Evolutionary conservation across 1,140 invertebrate genomes (phyloP), one percentile per base, ranked within the genome.

Genomic region (Zelostemma sp.): DNA sequence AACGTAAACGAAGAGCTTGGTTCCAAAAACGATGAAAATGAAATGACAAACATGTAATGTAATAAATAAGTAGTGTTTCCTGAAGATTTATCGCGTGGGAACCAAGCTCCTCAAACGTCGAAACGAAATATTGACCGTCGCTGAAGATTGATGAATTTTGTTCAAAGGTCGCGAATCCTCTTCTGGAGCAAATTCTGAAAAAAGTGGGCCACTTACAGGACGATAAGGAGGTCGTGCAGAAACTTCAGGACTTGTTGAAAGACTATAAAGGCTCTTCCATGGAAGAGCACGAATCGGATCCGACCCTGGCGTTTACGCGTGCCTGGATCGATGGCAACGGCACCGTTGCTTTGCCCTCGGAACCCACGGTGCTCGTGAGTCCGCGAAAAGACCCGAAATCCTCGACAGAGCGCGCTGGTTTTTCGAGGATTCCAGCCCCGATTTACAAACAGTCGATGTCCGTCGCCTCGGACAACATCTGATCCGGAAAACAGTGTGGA

Each of bases 281-380:
- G 6, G 59, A 50, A 1, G 77, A 69, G 8, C 87, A 86, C 11
- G 88, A 91, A 55, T 85, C 87, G 67, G 87, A 86, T 2, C 87
- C 88, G n/a, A 91, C 88, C 25, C 86, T 90, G 60, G 90, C 91
- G 49, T 91, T 91, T 56, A 90, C 90, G 5, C 88, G 88, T 17
- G 90, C 90, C n/a, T 92, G 90, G 90, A 89, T 91, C n/a, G 90
- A 91, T 80, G 90, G 88, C 61, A 91, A 91, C 74, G 90, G 90
- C 0, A 89, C 88, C 67, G 79, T 91, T 8, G 89, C 66, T 4
- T 50, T 84, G 33, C 75, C 77, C 3, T 66, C 79, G 17, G 85
- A 86, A 12, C 76, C 72, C 14, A 78, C 76, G 15, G 70, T 81
- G 12, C 68, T 75, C 12, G 78, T 79, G 0, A 84, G 77, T 61